phyloP scores from a whole-genome alignment of 2,888 invertebrate genomes.

The Xanthorhoe designata region DNA sequence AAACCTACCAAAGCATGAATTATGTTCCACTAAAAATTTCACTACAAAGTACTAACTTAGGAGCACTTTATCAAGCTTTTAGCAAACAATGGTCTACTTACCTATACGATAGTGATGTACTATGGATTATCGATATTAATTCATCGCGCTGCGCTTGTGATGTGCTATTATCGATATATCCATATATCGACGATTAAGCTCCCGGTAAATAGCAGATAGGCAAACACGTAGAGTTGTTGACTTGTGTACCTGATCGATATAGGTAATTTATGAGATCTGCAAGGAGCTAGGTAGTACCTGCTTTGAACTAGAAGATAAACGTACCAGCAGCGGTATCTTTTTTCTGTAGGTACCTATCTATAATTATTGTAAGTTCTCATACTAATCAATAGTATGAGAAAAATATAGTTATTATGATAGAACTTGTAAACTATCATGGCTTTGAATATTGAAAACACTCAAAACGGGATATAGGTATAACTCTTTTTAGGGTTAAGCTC shows the following conservation, averaged over 20 bases:
- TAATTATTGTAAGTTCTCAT: no score
- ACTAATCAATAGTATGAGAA: no score
- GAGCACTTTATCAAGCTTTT: slow-evolving; percentile 24
- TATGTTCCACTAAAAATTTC: slow-evolving; percentile 4
- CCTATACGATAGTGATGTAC: slow-evolving; percentile 38
- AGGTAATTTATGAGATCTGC: background rate
- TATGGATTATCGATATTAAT: slow-evolving; percentile 64
- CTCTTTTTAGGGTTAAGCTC: no score
- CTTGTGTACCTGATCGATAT: slow-evolving; percentile 4
- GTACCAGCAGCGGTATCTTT: no score
- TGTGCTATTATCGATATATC: slow-evolving; percentile 2
- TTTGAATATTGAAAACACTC: no score
- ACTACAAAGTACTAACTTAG: slow-evolving; percentile 1
- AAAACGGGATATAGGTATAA: no score
- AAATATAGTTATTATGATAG: no score
- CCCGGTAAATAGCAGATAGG: slow-evolving; percentile 69
- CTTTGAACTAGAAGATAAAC: background rate
- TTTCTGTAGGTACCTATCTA: no score
- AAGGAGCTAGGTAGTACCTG: background rate
- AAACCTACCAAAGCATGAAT: background rate
- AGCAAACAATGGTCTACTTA: slow-evolving; percentile 22
- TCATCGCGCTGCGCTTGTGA: slow-evolving; percentile 51
- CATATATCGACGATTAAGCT: background rate
- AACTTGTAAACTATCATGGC: no score
- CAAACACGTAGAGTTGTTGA: slow-evolving; percentile 56